Conservation (phyloP, 92 coral and sea anemone genomes). For the Umimayanthus kanabou region DNA sequence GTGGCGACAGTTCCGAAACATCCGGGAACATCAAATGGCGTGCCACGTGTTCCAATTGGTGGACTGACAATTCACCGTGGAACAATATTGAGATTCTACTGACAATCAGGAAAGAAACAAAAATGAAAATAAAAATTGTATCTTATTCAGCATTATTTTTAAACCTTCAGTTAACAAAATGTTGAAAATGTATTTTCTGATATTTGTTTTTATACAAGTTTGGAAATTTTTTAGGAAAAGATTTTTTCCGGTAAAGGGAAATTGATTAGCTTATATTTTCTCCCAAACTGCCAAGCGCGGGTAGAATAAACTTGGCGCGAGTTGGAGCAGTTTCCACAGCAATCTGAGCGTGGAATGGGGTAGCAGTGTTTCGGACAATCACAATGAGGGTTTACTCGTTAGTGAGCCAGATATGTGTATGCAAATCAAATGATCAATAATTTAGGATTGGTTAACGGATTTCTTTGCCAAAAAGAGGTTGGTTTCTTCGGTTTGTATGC, state of each 20-base stretch:
- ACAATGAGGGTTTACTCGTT: not conserved
- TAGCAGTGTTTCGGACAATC: not conserved
- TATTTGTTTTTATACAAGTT: not conserved
- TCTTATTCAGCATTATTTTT: not conserved
- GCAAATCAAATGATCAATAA: constrained; percentile 19
- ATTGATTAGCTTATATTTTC: constrained; percentile 14
- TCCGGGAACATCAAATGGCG: constrained; percentile 73
- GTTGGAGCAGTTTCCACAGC: constrained; percentile 2
- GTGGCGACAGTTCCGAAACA: constrained; percentile 52
- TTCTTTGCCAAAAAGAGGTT: not conserved
- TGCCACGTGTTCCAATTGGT: constrained; percentile 97
- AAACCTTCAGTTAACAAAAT: too few species aligned
- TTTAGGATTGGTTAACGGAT: not conserved
- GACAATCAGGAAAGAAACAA: constrained; percentile 2
- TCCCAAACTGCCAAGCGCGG: constrained; percentile 23
- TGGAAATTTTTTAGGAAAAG: not conserved
- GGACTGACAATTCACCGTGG: constrained; percentile 41
- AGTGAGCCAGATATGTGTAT: constrained; percentile 1
- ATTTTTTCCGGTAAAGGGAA: not conserved
- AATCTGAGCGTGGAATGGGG: not conserved
- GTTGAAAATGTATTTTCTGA: not conserved
- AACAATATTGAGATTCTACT: constrained; percentile 46
- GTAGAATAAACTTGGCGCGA: constrained; percentile 24
- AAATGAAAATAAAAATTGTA: not conserved
- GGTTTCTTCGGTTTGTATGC: not conserved